phyloP scores from a whole-genome alignment of 2,797 vertebrate species.

The Sebastes variabilis region DNA sequence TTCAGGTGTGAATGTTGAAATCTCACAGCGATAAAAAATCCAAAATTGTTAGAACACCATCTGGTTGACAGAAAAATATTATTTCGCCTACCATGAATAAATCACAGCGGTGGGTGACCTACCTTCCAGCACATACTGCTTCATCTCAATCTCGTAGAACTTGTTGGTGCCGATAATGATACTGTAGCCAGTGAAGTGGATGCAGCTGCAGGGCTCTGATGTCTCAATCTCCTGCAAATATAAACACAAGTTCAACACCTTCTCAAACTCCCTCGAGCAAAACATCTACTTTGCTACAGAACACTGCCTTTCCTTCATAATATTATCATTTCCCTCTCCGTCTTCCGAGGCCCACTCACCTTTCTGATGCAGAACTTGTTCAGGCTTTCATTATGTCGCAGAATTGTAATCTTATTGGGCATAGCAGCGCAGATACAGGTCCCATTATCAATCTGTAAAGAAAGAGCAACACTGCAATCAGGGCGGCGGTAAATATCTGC shows the following conservation, averaged over 20 bases:
- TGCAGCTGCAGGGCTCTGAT: slow-evolving; percentile 97
- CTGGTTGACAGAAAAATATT: neutral
- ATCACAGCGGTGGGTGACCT: slow-evolving; percentile 14
- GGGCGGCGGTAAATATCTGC: slow-evolving; percentile 18
- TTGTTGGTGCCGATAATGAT: slow-evolving; percentile 99
- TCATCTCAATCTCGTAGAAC: slow-evolving; percentile 99
- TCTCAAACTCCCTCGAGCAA: neutral
- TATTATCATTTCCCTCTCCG: neutral
- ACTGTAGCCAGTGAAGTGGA: slow-evolving; percentile 97
- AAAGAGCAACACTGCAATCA: slow-evolving; percentile 33
- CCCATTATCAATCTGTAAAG: slow-evolving; percentile 90
- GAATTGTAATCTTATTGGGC: slow-evolving; percentile 95
- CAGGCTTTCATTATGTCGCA: slow-evolving; percentile 94
- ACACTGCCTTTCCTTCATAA: neutral
- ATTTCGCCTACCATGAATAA: neutral
- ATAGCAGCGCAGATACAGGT: slow-evolving; percentile 97
- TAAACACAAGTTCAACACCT: neutral
- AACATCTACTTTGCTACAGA: neutral
- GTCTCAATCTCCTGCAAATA: slow-evolving; percentile 94
- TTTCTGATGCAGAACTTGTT: slow-evolving; percentile 98
- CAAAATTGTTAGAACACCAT: neutral
- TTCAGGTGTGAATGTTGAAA: slow-evolving; percentile 17
- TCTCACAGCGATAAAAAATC: neutral
- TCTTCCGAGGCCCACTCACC: slow-evolving; percentile 75
- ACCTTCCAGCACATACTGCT: slow-evolving; percentile 99